Base-by-base conservation (phyloP, 2,888 invertebrate genomes). In the Heterodera filipjevi region DNA sequence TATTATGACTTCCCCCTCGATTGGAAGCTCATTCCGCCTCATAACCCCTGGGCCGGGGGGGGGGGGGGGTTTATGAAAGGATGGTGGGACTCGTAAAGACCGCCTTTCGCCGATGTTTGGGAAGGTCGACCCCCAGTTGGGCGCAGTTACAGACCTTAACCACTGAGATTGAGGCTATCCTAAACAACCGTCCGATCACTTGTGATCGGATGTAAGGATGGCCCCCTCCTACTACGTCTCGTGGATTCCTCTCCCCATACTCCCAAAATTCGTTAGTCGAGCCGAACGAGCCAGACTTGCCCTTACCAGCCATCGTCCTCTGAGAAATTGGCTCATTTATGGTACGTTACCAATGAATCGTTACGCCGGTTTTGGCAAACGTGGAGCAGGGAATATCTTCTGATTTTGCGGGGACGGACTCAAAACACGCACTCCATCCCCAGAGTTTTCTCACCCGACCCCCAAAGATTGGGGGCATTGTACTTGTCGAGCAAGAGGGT, bases 151-250 rank as follows among this genome's bases (percentile, higher is more conserved):
- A n/a, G 22, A 78, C 79, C 8, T 27, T 80, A 30, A 49, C 77
- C 6, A 8, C n/a, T 12, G 39, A 70, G 16, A 35, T 78, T 1
- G 79, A 80, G 32, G 79, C 79, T 0, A 53, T 59, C 5, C n/a
- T 79, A 35, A 79, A 79, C 39, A 22, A 22, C 30, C 79, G 79
- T 6, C 79, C 78, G 16, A 70, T 79, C 71, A 49, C 71, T 53
- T 16, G 71, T 71, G 3, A 35, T 39, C 0, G 71, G 35, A 3
- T 35, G 35, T 16, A 16, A 3, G 1, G 35, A 71, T 35, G 76
- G 64, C 22, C 46, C 68, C 6, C 16, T 64, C 8, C 49, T 44
- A 1, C 53, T 78, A 8, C 35, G 77, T 3, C 78, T 78, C 0
- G 46, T 39, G 14, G 78, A 78, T 76, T 78, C 16, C 30, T 78